Conservation (phyloP, 1,140 invertebrate genomes). For the Oncopodura yosiiana region DNA sequence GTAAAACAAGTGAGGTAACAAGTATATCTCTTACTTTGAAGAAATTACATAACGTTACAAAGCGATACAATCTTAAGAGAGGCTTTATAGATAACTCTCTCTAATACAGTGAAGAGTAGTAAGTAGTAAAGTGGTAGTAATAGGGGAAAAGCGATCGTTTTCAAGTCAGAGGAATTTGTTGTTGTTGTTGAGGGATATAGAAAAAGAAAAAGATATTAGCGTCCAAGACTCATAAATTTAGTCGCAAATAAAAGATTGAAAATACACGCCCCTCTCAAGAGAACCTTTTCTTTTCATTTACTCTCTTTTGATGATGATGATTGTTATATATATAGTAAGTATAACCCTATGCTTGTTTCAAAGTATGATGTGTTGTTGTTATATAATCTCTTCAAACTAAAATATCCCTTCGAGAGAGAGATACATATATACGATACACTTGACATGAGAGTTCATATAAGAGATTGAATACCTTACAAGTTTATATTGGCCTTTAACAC, state of each 20-base stretch:
- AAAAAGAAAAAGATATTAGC: constrained; percentile 34
- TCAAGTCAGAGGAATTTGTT: constrained; percentile 22
- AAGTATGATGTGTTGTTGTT: neutral
- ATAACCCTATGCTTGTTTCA: neutral
- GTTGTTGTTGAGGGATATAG: too few species aligned
- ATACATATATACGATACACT: constrained; percentile 8
- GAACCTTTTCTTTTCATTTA: constrained; percentile 25
- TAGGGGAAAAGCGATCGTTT: constrained; percentile 16
- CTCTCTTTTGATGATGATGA: neutral
- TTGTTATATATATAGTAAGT: neutral
- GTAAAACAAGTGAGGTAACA: too few species aligned
- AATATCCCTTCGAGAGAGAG: neutral
- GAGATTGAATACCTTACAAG: constrained; percentile 10
- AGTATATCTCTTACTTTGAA: too few species aligned
- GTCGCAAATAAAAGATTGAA: constrained; percentile 36
- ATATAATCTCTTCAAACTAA: neutral
- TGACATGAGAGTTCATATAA: too few species aligned
- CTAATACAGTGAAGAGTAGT: neutral
- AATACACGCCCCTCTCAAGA: constrained; percentile 32
- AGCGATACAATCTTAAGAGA: too few species aligned
- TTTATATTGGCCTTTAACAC: neutral
- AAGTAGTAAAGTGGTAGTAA: constrained; percentile 5
- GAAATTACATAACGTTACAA: too few species aligned
- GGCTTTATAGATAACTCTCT: too few species aligned
- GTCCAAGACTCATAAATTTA: constrained; percentile 35